phyloP scores from a whole-genome alignment of 2,888 invertebrate species.

The Spicauda simplicius region DNA sequence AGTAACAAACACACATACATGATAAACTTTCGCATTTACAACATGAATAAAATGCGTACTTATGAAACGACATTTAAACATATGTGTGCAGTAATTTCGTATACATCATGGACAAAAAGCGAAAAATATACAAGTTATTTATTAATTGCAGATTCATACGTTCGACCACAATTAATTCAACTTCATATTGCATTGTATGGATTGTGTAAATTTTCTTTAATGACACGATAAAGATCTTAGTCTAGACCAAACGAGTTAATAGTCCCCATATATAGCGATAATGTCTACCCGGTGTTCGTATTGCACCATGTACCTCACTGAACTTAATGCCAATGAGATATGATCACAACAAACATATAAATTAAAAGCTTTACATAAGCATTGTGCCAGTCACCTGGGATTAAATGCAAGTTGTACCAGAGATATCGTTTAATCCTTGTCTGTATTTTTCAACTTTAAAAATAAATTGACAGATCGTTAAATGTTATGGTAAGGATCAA shows the following conservation, averaged over 20 bases:
- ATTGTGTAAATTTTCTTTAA: conserved; percentile 19
- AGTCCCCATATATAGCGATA: conserved; percentile 26
- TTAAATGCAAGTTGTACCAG: neutral
- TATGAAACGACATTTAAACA: neutral
- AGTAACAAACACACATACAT: no score
- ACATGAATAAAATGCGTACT: no score
- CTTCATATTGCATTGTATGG: conserved; percentile 10
- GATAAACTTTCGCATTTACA: no score
- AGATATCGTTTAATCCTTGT: neutral
- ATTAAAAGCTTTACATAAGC: conserved; percentile 7
- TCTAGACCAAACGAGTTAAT: conserved; percentile 28
- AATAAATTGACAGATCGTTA: neutral
- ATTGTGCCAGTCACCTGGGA: neutral
- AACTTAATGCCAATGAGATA: conserved; percentile 25
- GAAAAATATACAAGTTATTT: neutral
- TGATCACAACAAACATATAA: conserved; percentile 17
- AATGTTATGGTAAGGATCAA: neutral
- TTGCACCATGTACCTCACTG: conserved; percentile 22
- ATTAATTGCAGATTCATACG: neutral
- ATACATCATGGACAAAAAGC: neutral
- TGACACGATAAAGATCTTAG: conserved; percentile 18
- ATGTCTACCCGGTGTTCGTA: conserved; percentile 10
- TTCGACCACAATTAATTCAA: conserved; percentile 6
- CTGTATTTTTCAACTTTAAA: neutral
- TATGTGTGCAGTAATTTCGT: neutral